Evolutionary conservation across 2,797 vertebrate genomes (phyloP).

Genomic region (Rhodeus uyekii): DNA sequence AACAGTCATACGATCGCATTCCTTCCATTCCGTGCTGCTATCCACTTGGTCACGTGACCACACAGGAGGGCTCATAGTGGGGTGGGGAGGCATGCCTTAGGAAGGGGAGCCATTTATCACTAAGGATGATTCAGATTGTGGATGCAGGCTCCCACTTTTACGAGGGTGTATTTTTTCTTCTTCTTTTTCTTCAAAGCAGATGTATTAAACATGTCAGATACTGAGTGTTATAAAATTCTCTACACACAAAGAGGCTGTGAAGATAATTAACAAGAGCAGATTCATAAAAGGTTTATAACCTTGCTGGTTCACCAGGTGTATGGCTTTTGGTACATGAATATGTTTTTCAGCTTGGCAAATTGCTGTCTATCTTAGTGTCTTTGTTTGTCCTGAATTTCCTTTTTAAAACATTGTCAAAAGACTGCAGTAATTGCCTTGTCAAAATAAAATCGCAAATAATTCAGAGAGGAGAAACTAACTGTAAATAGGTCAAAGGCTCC

Average conservation of each 20-base stretch:
- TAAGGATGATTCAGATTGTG: constrained; percentile 1
- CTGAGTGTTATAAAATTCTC: constrained; percentile 2
- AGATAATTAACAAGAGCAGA: constrained; percentile 26
- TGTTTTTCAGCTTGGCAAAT: constrained; percentile 3
- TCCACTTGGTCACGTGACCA: constrained; percentile 66
- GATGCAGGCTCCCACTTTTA: background rate
- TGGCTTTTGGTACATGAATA: constrained; percentile 5
- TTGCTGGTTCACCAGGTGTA: constrained; percentile 5
- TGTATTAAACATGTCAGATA: constrained; percentile 30
- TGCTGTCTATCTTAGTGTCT: background rate
- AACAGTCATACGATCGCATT: constrained; percentile 70
- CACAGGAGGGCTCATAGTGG: constrained; percentile 47
- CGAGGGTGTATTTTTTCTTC: constrained; percentile 8
- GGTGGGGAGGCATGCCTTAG: constrained; percentile 32
- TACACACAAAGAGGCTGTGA: constrained; percentile 7
- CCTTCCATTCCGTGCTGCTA: constrained; percentile 66
- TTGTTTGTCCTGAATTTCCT: background rate
- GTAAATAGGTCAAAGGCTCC: background rate
- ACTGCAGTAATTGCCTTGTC: constrained; percentile 7
- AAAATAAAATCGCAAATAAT: constrained; percentile 7
- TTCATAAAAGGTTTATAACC: constrained; percentile 21
- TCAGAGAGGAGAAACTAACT: background rate
- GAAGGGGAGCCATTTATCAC: background rate
- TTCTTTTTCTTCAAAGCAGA: background rate
- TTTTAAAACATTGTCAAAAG: constrained; percentile 14